Conservation (phyloP, 2,797 vertebrate species). For the Lemur catta region DNA sequence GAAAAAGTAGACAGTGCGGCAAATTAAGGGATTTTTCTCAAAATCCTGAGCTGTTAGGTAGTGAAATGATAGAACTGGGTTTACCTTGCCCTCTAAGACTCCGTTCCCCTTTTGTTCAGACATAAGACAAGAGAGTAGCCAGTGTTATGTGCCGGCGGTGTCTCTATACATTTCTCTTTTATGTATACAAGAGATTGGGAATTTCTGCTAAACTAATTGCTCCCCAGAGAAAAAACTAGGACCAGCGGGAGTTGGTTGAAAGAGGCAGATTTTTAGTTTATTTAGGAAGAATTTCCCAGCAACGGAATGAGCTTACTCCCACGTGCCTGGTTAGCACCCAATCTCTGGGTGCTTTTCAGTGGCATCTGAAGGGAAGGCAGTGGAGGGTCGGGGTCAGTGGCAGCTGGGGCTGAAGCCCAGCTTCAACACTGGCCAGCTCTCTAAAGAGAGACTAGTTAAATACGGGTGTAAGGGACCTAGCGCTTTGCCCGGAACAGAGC, state of each 20-base stretch:
- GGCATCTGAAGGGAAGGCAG: neutral
- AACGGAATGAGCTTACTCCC: neutral
- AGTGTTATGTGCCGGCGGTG: no score
- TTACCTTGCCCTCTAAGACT: neutral
- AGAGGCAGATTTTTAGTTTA: neutral
- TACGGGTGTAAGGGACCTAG: neutral
- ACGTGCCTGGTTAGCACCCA: neutral
- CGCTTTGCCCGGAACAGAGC: neutral
- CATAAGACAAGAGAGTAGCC: neutral
- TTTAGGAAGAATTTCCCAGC: neutral
- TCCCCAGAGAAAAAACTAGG: neutral
- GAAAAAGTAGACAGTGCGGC: neutral
- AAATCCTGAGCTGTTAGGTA: neutral
- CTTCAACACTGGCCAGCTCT: neutral
- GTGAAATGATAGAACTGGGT: neutral
- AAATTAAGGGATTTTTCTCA: neutral
- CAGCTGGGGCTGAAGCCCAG: neutral
- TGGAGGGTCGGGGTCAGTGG: neutral
- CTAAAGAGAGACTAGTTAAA: neutral
- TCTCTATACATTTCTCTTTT: neutral
- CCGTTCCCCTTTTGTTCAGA: neutral
- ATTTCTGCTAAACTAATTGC: constrained; percentile 13
- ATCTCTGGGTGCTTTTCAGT: neutral
- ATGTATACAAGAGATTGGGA: neutral
- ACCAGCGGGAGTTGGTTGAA: neutral